Base-by-base conservation (phyloP, 2,113 vertebrate genomes). In the Hystrix brachyura region DNA sequence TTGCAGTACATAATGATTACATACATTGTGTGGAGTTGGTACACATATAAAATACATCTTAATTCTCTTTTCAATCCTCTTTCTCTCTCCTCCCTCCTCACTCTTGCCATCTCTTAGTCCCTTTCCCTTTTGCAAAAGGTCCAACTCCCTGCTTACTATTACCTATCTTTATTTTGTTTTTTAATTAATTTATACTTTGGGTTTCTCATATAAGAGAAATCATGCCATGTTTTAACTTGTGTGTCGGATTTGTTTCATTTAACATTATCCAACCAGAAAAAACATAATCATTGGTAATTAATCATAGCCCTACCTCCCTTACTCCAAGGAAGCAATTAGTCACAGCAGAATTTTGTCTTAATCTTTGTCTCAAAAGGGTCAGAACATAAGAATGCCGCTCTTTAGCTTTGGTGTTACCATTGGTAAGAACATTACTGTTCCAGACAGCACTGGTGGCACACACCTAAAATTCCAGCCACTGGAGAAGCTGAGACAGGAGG, bases 401-500 rank as follows among this genome's bases (percentile, higher is more conserved):
- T 91, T 69, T 74, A 84, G 25, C 64, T 69, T 53, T 69, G 32
- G 7, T 82, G n/a, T 43, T 60, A 69, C 60, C 65, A n/a, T 0
- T 55, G n/a, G 34, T 55, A 78, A 88, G 67, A n/a, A 82, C 76
- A 85, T 90, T 72, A 71, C 53, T 84, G 1, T 83, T 91, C 79
- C 6, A 53, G 14, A 27, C 2, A 2, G 43, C 72, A 76, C 43
- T 29, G 25, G 46, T 48, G 46, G 13, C 17, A 48, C 43, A 76
- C 46, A 48, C 27, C 13, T 90, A 67, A 71, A 71, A 76, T 80
- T 72, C 48, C 14, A 53, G 38, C 23, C 29, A 79, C 29, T 79
- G 7, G 10, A 48, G 48, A 79, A 7, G 48, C 76, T 79, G 48
- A 79, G 48, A 7, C 48, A 53, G 46, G 29, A 34, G 14, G 48